These are phyloP conservation scores for Bunonema sp. DNA, from an alignment of 2,888 invertebrate genomes.

Conservation along the genomic window DNA sequence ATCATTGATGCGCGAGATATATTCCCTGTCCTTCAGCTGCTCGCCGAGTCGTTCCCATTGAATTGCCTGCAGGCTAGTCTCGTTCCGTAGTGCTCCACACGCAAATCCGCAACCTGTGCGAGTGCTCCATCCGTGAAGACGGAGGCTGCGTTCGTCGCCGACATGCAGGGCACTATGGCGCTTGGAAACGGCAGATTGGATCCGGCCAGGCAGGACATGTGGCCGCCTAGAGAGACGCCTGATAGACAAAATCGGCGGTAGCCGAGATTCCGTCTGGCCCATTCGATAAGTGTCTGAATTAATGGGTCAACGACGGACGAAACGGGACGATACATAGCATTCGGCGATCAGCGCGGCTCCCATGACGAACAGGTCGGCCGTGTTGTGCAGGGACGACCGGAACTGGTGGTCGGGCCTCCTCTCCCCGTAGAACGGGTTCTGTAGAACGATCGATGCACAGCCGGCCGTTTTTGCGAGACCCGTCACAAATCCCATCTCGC, in stretches of 20 bases:
- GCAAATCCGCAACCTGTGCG: constrained; percentile 10
- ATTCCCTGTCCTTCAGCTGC: constrained; percentile 9
- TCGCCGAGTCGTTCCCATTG: constrained; percentile 11
- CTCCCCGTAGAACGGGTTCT: constrained; percentile 75
- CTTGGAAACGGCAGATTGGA: constrained; percentile 81
- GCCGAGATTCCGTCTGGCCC: too few species aligned
- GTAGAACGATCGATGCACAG: constrained; percentile 78
- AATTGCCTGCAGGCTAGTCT: constrained; percentile 5
- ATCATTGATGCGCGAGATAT: background rate
- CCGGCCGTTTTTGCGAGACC: constrained; percentile 74
- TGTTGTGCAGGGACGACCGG: constrained; percentile 63
- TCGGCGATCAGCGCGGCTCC: constrained; percentile 88
- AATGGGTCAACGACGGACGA: background rate
- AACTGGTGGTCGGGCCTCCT: background rate
- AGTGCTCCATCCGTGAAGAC: constrained; percentile 66
- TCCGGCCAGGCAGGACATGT: constrained; percentile 95
- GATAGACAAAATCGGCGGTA: too few species aligned
- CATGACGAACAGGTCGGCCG: constrained; percentile 95
- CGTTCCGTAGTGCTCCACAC: constrained; percentile 3
- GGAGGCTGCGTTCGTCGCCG: constrained; percentile 88
- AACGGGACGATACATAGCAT: too few species aligned
- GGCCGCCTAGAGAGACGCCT: constrained; percentile 42
- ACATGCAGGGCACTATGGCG: constrained; percentile 79
- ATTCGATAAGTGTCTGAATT: too few species aligned
- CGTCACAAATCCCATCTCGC: constrained; percentile 73